These are phyloP conservation scores for Elephantulus edwardii DNA, from an alignment of 2,113 vertebrate species.

Conservation along the genomic window DNA sequence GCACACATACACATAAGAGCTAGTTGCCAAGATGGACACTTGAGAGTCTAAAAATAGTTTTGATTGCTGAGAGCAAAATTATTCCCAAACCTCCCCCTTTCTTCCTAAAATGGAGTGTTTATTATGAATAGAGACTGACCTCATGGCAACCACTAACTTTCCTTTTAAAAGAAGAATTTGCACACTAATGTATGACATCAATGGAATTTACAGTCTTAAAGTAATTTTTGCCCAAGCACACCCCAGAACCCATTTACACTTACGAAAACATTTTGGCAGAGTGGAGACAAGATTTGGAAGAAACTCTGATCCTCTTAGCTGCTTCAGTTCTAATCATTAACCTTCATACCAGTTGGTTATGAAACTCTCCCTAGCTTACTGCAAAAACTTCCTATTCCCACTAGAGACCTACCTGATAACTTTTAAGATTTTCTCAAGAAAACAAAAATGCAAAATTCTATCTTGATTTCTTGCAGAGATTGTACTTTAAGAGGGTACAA, in stretches of 20 bases:
- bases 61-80: background rate
- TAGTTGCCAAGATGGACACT: background rate
- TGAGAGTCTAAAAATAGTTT: background rate
- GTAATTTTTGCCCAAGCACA: constrained; percentile 33
- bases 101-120: background rate
- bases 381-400: background rate
- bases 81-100: background rate
- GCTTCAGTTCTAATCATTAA: background rate
- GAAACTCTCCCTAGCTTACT: background rate
- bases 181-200: constrained; percentile 33
- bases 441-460: background rate
- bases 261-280: background rate
- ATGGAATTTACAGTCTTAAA: constrained; percentile 1
- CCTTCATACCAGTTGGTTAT: fast-evolving
- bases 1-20: background rate
- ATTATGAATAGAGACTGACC: constrained; percentile 16
- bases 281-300: background rate
- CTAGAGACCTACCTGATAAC: background rate
- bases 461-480: background rate
- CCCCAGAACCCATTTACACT: background rate
- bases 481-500: background rate
- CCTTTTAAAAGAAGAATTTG: constrained; percentile 2
- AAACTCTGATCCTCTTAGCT: background rate
- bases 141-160: background rate
- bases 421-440: background rate